phyloP scores from a whole-genome alignment of 30 jellyfish, hydroid and myxozoan genomes.

The Clytia hemisphaerica region DNA sequence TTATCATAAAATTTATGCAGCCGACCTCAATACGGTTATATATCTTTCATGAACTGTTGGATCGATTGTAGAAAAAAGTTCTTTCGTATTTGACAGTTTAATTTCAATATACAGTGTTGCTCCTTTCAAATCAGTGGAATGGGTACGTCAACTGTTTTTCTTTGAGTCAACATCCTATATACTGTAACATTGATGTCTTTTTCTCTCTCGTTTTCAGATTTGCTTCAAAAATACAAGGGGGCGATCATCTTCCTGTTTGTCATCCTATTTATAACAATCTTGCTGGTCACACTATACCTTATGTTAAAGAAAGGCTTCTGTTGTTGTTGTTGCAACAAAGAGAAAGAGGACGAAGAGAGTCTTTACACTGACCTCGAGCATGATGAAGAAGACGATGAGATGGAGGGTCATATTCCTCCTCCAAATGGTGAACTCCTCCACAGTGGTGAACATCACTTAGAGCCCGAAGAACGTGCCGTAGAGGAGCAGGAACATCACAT shows the following conservation, averaged over 20 bases:
- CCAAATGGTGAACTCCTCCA: background rate
- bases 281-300: conserved; percentile 48
- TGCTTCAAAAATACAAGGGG: conserved; percentile 37
- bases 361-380: conserved; percentile 25
- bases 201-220: conserved; percentile 38
- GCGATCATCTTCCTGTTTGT: conserved; percentile 70
- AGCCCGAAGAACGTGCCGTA: background rate
- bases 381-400: conserved; percentile 24
- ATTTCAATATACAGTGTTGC: too few relatives aligned
- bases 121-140: too few relatives aligned
- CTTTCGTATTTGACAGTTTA: too few relatives aligned
- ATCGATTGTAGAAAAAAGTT: too few relatives aligned
- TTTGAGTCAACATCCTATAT: too few relatives aligned
- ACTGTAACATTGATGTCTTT: background rate
- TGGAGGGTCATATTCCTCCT: conserved; percentile 2
- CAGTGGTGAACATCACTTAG: background rate
- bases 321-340: conserved; percentile 44
- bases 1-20: too few relatives aligned
- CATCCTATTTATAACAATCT: conserved; percentile 32
- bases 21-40: too few relatives aligned
- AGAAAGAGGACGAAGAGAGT: conserved; percentile 47
- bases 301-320: conserved; percentile 59
- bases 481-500: background rate
- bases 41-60: too few relatives aligned
- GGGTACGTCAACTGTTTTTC: too few relatives aligned